These are phyloP conservation scores for Mixornis gularis DNA, from an alignment of 2,113 vertebrate species.

Conservation along the genomic window DNA sequence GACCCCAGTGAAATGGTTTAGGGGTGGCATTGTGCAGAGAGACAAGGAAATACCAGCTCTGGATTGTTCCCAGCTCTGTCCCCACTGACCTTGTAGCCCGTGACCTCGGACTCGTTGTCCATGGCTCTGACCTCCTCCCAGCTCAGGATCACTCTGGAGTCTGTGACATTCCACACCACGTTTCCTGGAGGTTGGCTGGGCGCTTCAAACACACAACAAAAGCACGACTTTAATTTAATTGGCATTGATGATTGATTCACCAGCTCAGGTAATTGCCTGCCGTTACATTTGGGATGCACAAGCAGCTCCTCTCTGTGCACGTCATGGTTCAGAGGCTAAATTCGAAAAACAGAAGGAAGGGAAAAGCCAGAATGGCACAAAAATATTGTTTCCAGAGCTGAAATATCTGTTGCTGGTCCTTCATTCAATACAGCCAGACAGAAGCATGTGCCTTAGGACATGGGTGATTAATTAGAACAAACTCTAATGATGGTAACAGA, in stretches of 20 bases:
- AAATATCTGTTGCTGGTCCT: neutral
- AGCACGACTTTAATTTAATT: neutral
- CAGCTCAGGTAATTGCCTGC: neutral
- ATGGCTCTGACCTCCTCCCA: slow-evolving; percentile 91
- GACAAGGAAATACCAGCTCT: neutral
- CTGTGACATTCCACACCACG: slow-evolving; percentile 88
- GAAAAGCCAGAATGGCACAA: neutral
- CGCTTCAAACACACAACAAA: slow-evolving; percentile 69
- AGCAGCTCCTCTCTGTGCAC: neutral
- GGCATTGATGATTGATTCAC: neutral
- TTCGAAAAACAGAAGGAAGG: slow-evolving; percentile 1
- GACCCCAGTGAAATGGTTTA: neutral
- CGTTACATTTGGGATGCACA: neutral
- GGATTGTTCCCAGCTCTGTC: neutral
- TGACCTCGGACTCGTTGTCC: slow-evolving; percentile 92
- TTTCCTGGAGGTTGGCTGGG: slow-evolving; percentile 89
- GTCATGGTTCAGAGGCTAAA: neutral
- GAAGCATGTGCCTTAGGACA: neutral
- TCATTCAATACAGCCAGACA: neutral
- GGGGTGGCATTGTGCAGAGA: neutral
- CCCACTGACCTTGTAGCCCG: slow-evolving; percentile 85
- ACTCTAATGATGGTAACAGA: neutral
- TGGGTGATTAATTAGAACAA: neutral
- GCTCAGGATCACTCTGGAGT: slow-evolving; percentile 83
- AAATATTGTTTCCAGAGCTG: neutral